Base-by-base conservation (phyloP, 2,797 vertebrate genomes). In the Enteromius thamalakanensis region DNA sequence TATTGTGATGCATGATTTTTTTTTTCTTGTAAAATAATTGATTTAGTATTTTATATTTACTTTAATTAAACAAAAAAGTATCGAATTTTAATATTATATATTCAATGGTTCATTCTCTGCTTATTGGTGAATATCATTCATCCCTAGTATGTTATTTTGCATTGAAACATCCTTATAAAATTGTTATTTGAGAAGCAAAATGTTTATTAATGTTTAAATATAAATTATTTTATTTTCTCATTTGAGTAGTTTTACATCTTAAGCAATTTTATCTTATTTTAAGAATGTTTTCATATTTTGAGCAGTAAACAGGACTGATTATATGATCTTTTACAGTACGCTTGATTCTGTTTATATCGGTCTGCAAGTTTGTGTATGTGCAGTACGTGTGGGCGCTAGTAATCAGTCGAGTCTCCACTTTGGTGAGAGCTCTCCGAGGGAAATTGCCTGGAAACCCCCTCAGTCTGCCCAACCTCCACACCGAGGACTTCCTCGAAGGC, bases 381-480 rank as follows among this genome's bases (percentile, higher is more conserved):
- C 3, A 10, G 40, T 47, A 3, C 37, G 29, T 53, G 70, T 65
- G 70, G 29, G 68, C 68, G 40, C 68, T 71, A 55, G 29, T 45
- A 60, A 80, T 80, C 67, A 71, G 58, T 51, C 32, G 32, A 82
- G 71, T 29, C 58, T 65, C 29, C 45, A 65, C 79, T 62, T 58
- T 58, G 51, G 78, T 47, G 49, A 34, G 76, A 53, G 45, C 64
- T 71, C 53, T 64, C 45, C 1, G n/a, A 45, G 40, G 83, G 83
- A 81, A 49, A 77, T 74, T 51, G 58, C 32, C 70, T 81, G 69
- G 80, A 87, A 86, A 87, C 82, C 82, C 82, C 77, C 75, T 77
- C 49, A 69, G 76, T 69, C 74, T 67, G 45, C 72, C 67, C 76
- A 70, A 58, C 62, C 68, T 40, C 70, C 83, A 47, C 29, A 47